Evolutionary conservation across 2,113 vertebrate genomes (phyloP).

Genomic region (Pituophis catenifer): DNA sequence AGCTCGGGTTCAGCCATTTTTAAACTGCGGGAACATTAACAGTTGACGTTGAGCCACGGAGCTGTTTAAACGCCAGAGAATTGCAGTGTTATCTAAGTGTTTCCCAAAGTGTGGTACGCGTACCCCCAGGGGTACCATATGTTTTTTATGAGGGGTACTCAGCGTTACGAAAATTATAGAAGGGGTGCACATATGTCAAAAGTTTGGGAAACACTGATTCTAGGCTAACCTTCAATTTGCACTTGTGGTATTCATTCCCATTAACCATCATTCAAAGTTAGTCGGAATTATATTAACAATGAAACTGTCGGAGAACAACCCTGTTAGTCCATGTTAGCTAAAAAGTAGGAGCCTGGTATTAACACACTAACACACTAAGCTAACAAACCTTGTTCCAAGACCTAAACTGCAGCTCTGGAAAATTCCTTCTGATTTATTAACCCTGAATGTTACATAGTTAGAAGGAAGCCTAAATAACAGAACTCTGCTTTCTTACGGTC

Average conservation of each 20-base stretch:
- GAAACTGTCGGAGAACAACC: not conserved
- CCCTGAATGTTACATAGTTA: not conserved
- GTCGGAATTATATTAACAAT: not conserved
- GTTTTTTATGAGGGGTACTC: no score
- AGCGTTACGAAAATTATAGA: no score
- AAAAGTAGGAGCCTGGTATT: not conserved
- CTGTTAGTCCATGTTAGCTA: not conserved
- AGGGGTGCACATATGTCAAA: no score
- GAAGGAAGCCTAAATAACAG: not conserved
- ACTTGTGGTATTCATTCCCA: not conserved
- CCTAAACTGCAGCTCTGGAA: not conserved
- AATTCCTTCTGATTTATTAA: not conserved
- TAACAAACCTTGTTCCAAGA: not conserved
- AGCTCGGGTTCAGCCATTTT: no score
- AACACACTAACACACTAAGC: no score
- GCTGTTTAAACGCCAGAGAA: no score
- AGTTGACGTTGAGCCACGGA: no score
- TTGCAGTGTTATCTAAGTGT: no score
- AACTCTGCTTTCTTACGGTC: not conserved
- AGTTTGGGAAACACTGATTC: no score
- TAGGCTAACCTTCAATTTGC: not conserved
- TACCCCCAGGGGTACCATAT: no score
- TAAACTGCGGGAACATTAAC: no score
- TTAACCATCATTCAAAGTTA: not conserved
- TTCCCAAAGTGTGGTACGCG: no score